phyloP scores from a whole-genome alignment of 2,113 vertebrate species.

The Entelurus aequoreus region DNA sequence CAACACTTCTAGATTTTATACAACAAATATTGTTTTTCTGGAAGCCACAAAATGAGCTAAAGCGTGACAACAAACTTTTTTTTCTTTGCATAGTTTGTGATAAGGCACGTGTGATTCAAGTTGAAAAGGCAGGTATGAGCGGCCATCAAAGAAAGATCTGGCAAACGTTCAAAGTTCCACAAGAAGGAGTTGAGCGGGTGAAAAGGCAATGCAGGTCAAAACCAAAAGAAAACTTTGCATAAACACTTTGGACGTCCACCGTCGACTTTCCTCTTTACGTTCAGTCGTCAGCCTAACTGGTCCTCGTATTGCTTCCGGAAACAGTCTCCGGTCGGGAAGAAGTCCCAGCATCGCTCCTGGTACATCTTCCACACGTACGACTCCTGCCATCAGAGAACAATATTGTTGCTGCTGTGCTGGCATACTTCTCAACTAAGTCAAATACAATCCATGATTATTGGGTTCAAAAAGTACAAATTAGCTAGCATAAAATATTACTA shows the following conservation, averaged over 20 bases:
- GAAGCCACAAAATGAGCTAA: slow-evolving; percentile 67
- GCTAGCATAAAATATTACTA: too few species aligned
- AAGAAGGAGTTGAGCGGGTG: slow-evolving; percentile 55
- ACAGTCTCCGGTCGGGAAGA: slow-evolving; percentile 96
- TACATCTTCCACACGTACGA: slow-evolving; percentile 99
- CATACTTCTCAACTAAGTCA: too few species aligned
- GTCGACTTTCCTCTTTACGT: slow-evolving; percentile 3
- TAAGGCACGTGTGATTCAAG: slow-evolving; percentile 84
- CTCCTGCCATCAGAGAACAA: slow-evolving; percentile 70
- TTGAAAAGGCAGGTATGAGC: slow-evolving; percentile 46
- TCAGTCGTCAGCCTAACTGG: slow-evolving; percentile 80
- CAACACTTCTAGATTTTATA: slow-evolving; percentile 66
- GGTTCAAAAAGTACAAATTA: too few species aligned
- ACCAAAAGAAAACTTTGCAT: slow-evolving; percentile 47
- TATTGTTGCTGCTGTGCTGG: too few species aligned
- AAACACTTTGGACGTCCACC: slow-evolving; percentile 26
- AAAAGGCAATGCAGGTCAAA: slow-evolving; percentile 59
- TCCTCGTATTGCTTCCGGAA: slow-evolving; percentile 99
- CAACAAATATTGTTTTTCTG: slow-evolving; percentile 44
- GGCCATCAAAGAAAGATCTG: slow-evolving; percentile 12
- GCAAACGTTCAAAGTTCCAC: slow-evolving; percentile 32
- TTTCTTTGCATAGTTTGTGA: slow-evolving; percentile 88
- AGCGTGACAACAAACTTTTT: slow-evolving; percentile 51
- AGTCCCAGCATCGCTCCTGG: slow-evolving; percentile 98
- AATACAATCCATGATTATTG: too few species aligned